Conservation (phyloP, 2,888 invertebrate genomes). For the Trichopria drosophilae region DNA sequence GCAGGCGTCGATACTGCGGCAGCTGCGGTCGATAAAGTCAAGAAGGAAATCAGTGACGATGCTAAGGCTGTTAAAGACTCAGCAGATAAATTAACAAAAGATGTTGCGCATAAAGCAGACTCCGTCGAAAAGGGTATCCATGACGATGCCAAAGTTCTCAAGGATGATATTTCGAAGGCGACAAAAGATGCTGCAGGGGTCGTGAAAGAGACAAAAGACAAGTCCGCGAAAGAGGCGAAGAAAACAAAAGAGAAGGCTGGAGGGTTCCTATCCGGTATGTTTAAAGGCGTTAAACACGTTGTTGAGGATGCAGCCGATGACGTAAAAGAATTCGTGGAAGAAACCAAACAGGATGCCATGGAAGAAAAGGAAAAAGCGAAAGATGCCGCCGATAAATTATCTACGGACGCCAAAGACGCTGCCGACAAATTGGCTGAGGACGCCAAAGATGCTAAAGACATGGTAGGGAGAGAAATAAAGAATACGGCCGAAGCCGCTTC, state of each 20-base stretch:
- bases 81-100: too few relatives aligned
- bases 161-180: too few relatives aligned
- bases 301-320: conserved; percentile 39
- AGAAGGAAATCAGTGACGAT: too few relatives aligned
- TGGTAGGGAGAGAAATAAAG: conserved; percentile 21
- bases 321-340: conserved; percentile 59
- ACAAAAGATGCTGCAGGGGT: too few relatives aligned
- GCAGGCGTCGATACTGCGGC: too few relatives aligned
- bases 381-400: conserved; percentile 33
- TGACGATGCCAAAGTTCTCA: too few relatives aligned
- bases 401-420: conserved; percentile 29
- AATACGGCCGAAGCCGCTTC: conserved; percentile 10
- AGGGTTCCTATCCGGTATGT: conserved; percentile 17
- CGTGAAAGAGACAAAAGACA: too few relatives aligned
- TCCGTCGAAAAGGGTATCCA: too few relatives aligned
- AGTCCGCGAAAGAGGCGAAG: conserved; percentile 29
- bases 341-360: conserved; percentile 52
- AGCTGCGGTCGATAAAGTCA: too few relatives aligned
- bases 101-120: too few relatives aligned
- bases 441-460: conserved; percentile 24
- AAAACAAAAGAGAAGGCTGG: conserved; percentile 33
- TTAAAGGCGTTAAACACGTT: conserved; percentile 15
- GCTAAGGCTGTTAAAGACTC: too few relatives aligned
- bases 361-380: conserved; percentile 28
- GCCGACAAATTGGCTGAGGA: conserved; percentile 24